Conservation (phyloP, 1,140 invertebrate genomes). For the Hypsibius dujardini region DNA sequence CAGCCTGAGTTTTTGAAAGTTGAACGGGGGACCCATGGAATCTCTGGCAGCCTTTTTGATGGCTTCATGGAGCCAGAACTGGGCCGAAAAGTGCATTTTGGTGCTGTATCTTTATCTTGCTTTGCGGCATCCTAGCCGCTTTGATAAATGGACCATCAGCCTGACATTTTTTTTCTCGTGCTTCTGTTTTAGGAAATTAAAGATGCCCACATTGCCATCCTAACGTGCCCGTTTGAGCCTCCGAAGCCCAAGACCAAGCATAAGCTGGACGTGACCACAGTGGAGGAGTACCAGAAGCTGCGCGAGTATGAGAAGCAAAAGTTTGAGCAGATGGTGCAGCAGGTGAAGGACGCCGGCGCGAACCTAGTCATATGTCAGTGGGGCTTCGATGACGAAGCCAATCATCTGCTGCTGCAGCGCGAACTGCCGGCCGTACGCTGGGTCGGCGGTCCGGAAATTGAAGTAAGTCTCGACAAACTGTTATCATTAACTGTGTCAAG, state of each 20-base stretch:
- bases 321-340: conserved; percentile 84
- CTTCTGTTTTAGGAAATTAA: conserved; percentile 40
- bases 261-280: conserved; percentile 90
- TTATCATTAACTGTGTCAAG: too few species aligned
- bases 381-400: conserved; percentile 99
- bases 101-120: conserved; percentile 18
- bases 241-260: conserved; percentile 99
- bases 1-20: too few species aligned
- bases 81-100: conserved; percentile 16
- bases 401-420: conserved; percentile 81
- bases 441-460: conserved; percentile 80
- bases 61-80: conserved; percentile 6
- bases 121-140: too few species aligned
- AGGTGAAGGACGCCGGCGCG: conserved; percentile 78
- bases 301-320: conserved; percentile 87
- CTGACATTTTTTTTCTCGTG: too few species aligned
- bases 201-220: conserved; percentile 83
- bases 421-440: conserved; percentile 88
- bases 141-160: too few species aligned
- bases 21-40: conserved; percentile 9
- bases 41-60: conserved; percentile 14
- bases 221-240: conserved; percentile 98
- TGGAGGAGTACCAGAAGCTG: conserved; percentile 82
- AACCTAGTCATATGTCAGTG: conserved; percentile 97
- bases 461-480: conserved; percentile 45